These are phyloP conservation scores for Caenorhabditis sp. DNA, from an alignment of 2,888 invertebrate species.

Conservation along the genomic window DNA sequence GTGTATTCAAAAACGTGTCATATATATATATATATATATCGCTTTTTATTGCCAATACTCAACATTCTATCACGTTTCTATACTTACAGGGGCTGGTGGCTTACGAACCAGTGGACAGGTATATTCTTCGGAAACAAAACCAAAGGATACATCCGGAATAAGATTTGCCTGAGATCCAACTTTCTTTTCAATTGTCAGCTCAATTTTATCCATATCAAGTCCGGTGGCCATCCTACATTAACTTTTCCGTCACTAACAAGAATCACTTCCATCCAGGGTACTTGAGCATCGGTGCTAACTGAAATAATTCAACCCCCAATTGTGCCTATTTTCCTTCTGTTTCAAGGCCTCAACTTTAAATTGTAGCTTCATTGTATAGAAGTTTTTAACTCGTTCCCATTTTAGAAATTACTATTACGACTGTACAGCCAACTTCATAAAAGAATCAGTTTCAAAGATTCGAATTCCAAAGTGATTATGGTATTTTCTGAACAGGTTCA, in stretches of 20 bases:
- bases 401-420: too few relatives aligned
- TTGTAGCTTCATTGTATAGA: too few relatives aligned
- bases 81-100: constrained; percentile 80
- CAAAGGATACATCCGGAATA: constrained; percentile 79
- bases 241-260: neutral
- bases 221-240: constrained; percentile 37
- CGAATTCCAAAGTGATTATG: neutral
- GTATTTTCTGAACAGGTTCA: neutral
- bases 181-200: neutral
- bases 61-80: too few relatives aligned
- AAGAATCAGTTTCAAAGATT: constrained; percentile 8
- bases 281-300: neutral
- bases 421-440: neutral
- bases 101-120: constrained; percentile 81
- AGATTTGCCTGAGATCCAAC: constrained; percentile 68
- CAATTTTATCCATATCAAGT: constrained; percentile 21
- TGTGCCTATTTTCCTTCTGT: too few relatives aligned
- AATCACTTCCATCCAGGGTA: constrained; percentile 46
- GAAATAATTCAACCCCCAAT: neutral
- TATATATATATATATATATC: too few relatives aligned
- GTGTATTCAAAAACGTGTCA: too few relatives aligned
- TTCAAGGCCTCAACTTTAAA: too few relatives aligned
- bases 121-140: constrained; percentile 76
- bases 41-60: too few relatives aligned
- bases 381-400: too few relatives aligned